Conservation (phyloP, 2,888 invertebrate species). For the Acronicta psi region DNA sequence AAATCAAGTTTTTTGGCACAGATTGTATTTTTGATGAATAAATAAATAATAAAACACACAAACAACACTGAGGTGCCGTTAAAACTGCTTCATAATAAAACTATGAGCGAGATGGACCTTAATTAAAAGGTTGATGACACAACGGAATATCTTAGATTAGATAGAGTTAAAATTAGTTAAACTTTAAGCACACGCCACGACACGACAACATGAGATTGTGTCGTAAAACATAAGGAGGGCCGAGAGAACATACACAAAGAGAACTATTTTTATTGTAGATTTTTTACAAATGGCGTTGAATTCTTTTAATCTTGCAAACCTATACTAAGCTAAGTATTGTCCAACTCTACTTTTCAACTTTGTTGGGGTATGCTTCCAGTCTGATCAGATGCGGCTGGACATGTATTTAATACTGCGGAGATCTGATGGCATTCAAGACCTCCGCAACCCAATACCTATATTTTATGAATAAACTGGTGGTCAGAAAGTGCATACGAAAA, state of each 20-base stretch:
- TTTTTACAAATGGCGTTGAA: neutral
- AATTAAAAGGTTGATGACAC: slow-evolving; percentile 65
- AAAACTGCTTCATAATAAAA: slow-evolving; percentile 17
- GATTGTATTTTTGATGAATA: slow-evolving; percentile 1
- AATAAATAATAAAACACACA: neutral
- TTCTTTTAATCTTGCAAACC: too few species aligned
- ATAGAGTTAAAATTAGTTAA: slow-evolving; percentile 59
- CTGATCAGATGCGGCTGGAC: too few species aligned
- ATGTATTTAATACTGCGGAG: too few species aligned
- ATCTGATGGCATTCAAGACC: too few species aligned
- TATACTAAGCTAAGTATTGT: too few species aligned
- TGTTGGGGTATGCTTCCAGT: too few species aligned
- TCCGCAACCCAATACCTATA: too few species aligned
- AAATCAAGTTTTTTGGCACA: neutral
- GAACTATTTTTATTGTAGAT: too few species aligned
- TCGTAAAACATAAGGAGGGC: slow-evolving; percentile 29
- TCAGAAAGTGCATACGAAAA: too few species aligned
- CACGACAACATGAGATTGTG: slow-evolving; percentile 48
- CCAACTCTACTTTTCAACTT: too few species aligned
- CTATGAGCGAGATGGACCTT: slow-evolving; percentile 27
- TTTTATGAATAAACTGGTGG: too few species aligned
- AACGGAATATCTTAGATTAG: slow-evolving; percentile 55
- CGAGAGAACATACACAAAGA: too few species aligned
- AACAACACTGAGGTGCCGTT: slow-evolving; percentile 6
- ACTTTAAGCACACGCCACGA: slow-evolving; percentile 53